Evolutionary conservation across 2,113 vertebrate genomes (phyloP), one percentile per base, ranked within the genome.

Genomic region (Chionomys nivalis): DNA sequence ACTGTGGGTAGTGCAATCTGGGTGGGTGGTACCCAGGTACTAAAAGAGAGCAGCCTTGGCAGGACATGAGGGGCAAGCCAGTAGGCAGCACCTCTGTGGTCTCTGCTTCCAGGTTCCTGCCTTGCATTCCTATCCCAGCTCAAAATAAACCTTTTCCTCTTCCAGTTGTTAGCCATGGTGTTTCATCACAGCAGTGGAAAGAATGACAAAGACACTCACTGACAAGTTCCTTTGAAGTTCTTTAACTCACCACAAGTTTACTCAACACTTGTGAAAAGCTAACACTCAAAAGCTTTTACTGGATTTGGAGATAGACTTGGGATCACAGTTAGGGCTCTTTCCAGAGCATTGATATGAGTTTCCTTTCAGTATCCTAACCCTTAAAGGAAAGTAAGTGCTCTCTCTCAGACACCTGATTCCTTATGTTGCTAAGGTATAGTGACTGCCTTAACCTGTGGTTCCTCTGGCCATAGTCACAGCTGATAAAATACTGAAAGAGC

Each of bases 251-350:
- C 65, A 75, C 4, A 89, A 75, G 28, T 61, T 89, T 97, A 19
- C 39, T 93, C 55, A 96, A 86, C 82, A 31, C 85, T 95, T 89
- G 89, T 91, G 44, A 93, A 96, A 95, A 55, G 92, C 42, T 31
- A n/a, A 89, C 47, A 86, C 42, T 85, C 66, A 87, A 89, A 36
- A 91, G 47, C 33, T 66, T 87, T 58, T 89, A 85, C 72, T 93
- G 94, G 31, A 96, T 81, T 19, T 96, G 63, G 52, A 94, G 17
- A 77, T 87, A 52, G 87, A 89, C 16, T 79, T 76, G 76, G 47
- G 70, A 89, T 33, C 23, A 94, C 87, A 95, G 16, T 72, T 70
- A 76, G 33, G 17, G 47, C 73, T 89, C 12, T 90, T 58, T 33
- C 89, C 11, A 81, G 23, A n/a, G 63, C 81, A 65, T 19, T 17